Percentiles rank a stretch among this genome's conserved stretches.
phyloP scores from a whole-genome alignment of 2,113 vertebrate genomes.

The Hippocampus abdominalis region DNA sequence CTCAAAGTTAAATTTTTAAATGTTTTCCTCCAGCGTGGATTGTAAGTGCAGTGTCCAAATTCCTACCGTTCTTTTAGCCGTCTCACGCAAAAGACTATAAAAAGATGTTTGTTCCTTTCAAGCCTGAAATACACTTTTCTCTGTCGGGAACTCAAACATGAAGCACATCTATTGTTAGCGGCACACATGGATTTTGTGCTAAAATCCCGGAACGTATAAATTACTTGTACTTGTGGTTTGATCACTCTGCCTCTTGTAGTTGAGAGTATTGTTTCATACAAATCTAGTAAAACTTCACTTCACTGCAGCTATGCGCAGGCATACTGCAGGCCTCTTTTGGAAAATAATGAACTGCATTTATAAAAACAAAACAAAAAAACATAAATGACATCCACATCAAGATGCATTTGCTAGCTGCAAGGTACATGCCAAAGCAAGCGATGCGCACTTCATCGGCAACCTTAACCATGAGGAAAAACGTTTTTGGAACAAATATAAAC shows the following conservation, averaged over 20 bases:
- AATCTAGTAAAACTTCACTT: background rate
- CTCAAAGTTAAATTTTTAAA: background rate
- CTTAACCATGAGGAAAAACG: too few species aligned
- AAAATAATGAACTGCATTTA: too few species aligned
- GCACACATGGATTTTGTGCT: background rate
- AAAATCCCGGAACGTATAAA: background rate
- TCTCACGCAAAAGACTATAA: background rate
- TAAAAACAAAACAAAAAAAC: too few species aligned
- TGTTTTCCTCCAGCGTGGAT: background rate
- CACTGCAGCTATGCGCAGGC: background rate
- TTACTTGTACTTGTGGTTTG: background rate
- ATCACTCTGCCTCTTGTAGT: background rate
- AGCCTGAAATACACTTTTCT: constrained; percentile 2
- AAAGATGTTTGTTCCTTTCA: background rate
- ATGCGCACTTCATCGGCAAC: too few species aligned
- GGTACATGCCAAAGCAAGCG: too few species aligned
- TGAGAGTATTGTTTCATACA: background rate
- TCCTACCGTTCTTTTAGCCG: background rate
- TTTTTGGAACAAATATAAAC: too few species aligned
- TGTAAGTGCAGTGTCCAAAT: background rate
- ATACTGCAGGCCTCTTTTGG: too few species aligned
- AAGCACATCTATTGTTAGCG: background rate
- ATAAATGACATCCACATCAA: too few species aligned
- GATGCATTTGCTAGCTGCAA: too few species aligned
- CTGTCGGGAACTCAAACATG: background rate